Evolutionary conservation across 1,140 invertebrate species (phyloP), one percentile per base, ranked within the genome.

Genomic region (Vollenhovia emeryi): DNA sequence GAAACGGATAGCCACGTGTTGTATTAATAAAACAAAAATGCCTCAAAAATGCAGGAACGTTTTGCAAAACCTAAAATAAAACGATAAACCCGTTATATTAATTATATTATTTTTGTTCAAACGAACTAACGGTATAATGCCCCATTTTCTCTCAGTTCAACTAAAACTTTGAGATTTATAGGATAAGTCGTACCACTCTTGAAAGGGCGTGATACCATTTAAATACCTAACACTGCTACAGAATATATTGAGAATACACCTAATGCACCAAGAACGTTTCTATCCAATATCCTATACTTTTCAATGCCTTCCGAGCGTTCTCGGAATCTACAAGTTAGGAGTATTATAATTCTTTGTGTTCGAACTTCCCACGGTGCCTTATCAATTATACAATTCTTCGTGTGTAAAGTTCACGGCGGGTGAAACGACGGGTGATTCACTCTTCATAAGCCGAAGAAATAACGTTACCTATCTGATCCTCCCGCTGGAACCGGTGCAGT

Each of bases 401-500:
- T 45, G 18, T 76, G 62, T 76, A 30, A 43, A 30, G 24, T 62
- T 76, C 24, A 13, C 55, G 40, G 27, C 21, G 21, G 8, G 13
- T 45, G 62, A 24, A 27, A 15, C 57, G 36, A 36, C 13, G 36
- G n/a, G n/a, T 40, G 50, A 74, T 21, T 57, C 50, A 59, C 13
- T 21, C 11, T 24, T 33, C 27, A n/a, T n/a, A n/a, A 8, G 4
- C 15, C 27, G 1, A 2, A 15, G n/a, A 27, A 33, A 21, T n/a
- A 7, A 30, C 30, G 2, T 62, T 89, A 96, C 95, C 95, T 89
- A 94, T 89, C 64, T 95, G 94, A 92, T 95, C 95, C 66, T 96
- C 95, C 36, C 93, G 93, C 45, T 94, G 94, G 86, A 96, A 97
- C 62, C 95, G 95, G 76, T 97, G 96, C 57, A 97, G 93, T 76